Base-by-base conservation (phyloP, 1,140 invertebrate species). In the Lordiphosa mommai region DNA sequence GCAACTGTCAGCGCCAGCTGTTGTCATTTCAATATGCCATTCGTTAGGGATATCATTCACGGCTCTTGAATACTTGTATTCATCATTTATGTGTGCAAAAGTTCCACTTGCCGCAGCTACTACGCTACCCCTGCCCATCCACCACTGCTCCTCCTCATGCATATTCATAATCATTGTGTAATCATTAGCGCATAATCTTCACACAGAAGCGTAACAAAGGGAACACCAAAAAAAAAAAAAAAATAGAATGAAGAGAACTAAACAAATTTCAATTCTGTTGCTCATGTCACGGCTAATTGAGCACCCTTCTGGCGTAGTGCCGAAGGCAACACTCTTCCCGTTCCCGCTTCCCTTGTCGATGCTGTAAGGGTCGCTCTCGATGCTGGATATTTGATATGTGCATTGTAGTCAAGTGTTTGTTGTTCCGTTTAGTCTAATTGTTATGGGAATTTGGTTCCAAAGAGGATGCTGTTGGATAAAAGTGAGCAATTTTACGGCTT, bases 121-220 rank as follows among this genome's bases (percentile, higher is more conserved):
- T 20, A 13, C n/a, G 10, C 30, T 4, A 1, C 12, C 29, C 17
- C n/a, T 16, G 7, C 16, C 47, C 7, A 30, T 13, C 17, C 0
- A 1, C 30, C 14, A 2, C 40, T 12, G 9, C n/a, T 12, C 44
- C 51, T 12, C 59, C 67, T 82, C 72, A 84, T 84, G 79, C 77
- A 84, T 84, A 84, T 84, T 85, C 76, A 86, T 87, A 87, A 88
- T 88, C 86, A 88, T 88, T 88, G 86, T 86, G 80, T 74, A 88
- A 88, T 88, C 86, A 88, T 88, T 88, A 86, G 70, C 70, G 70
- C 68, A 82, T 82, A 82, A 82, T 82, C 77, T 84, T 67, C 68
- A 58, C 73, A 58, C 73, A 71, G 77, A 51, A 84, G 72, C 77
- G 72, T 76, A 65, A 72, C 77, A 84, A 72, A 72, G 57, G 64